Evolutionary conservation across 2,888 invertebrate species (phyloP).

Genomic region (Gonocerus acuteangulatus): DNA sequence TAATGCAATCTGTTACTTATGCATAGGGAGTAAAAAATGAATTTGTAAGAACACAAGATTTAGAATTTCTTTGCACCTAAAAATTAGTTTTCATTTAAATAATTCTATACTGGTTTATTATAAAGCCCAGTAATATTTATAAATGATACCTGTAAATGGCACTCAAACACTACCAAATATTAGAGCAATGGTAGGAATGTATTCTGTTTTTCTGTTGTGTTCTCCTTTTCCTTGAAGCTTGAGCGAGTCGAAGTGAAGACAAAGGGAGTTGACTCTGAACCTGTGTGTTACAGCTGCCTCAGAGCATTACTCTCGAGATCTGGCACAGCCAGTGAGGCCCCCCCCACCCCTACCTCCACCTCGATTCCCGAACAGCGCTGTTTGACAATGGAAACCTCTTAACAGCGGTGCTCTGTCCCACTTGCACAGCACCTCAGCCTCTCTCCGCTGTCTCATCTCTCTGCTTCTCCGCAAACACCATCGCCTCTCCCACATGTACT

Average conservation of each 20-base stretch:
- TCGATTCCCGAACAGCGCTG: constrained; percentile 67
- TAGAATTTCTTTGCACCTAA: background rate
- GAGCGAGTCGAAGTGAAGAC: constrained; percentile 13
- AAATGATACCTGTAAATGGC: constrained; percentile 6
- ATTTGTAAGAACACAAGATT: no score
- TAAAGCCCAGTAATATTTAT: background rate
- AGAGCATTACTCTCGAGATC: constrained; percentile 75
- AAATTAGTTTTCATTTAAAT: background rate
- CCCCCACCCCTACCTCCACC: constrained; percentile 76
- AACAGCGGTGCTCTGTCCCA: constrained; percentile 18
- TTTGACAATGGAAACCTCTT: constrained; percentile 64
- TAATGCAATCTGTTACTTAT: no score
- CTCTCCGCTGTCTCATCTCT: constrained; percentile 5
- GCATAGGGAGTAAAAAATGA: no score
- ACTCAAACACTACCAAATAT: constrained; percentile 15
- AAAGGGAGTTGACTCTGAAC: constrained; percentile 16
- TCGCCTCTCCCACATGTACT: constrained; percentile 35
- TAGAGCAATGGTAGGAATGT: constrained; percentile 25
- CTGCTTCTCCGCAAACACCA: constrained; percentile 9
- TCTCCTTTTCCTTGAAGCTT: constrained; percentile 14
- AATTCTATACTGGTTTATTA: background rate
- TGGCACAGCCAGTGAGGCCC: constrained; percentile 63
- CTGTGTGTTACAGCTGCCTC: constrained; percentile 61
- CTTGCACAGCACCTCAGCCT: constrained; percentile 10
- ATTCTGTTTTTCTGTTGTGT: constrained; percentile 23